These are phyloP conservation scores for Litoditis marina DNA, from an alignment of 2,888 invertebrate species.

Conservation along the genomic window DNA sequence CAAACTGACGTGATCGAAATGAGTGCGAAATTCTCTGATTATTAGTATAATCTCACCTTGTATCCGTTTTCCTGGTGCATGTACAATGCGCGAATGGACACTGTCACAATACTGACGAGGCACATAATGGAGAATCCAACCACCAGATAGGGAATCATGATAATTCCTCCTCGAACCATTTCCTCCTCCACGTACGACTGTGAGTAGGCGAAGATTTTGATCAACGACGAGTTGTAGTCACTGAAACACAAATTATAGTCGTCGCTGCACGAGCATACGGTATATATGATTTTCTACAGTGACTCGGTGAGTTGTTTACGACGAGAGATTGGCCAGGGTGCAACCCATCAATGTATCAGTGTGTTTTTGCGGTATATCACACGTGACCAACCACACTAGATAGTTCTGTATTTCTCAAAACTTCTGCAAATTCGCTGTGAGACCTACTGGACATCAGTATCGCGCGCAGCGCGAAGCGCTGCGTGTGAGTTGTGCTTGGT, in stretches of 20 bases:
- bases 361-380: too few relatives aligned
- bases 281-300: too few relatives aligned
- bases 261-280: too few relatives aligned
- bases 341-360: background rate
- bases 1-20: background rate
- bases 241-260: conserved; percentile 25
- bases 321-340: background rate
- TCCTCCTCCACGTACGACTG: conserved; percentile 57
- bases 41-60: conserved; percentile 44
- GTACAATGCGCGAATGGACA: conserved; percentile 51
- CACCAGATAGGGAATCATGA: conserved; percentile 39
- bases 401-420: too few relatives aligned
- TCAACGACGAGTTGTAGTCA: conserved; percentile 40
- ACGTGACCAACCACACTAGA: too few relatives aligned
- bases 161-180: conserved; percentile 51
- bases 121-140: conserved; percentile 58
- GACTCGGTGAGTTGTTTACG: background rate
- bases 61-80: conserved; percentile 56
- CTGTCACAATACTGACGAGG: conserved; percentile 47
- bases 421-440: too few relatives aligned
- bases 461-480: too few relatives aligned
- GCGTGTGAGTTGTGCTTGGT: too few relatives aligned
- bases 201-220: conserved; percentile 48
- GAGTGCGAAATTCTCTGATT: too few relatives aligned
- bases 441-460: too few relatives aligned